Conservation (phyloP, 2,113 vertebrate genomes). For the Nasalis larvatus region DNA sequence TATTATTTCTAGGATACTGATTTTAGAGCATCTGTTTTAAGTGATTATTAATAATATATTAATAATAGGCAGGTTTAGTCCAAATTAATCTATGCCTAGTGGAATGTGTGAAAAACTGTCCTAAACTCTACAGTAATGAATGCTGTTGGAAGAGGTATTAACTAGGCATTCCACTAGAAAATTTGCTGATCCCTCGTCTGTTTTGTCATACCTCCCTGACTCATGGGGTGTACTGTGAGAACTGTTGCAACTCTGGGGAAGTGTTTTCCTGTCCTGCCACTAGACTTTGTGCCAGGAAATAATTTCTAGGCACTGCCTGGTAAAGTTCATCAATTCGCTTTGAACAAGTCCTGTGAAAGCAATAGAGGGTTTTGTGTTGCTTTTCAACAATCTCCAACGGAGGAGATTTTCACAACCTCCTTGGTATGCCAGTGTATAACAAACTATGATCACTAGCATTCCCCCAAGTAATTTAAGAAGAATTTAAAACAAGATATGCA, state of each 20-base stretch:
- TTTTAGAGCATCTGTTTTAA: neutral
- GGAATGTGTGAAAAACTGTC: neutral
- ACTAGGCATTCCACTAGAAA: neutral
- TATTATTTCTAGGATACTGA: neutral
- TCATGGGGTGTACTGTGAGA: neutral
- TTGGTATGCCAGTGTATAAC: slow-evolving; percentile 6
- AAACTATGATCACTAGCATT: neutral
- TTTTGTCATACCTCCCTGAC: neutral
- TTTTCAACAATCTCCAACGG: neutral
- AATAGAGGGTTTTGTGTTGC: neutral
- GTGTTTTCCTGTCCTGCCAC: neutral
- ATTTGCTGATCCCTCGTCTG: neutral
- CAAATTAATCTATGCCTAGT: neutral
- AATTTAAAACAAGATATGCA: neutral
- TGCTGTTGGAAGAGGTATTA: neutral
- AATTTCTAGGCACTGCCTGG: slow-evolving; percentile 47
- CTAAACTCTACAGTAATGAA: neutral
- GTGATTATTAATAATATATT: neutral
- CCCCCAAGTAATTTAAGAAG: neutral
- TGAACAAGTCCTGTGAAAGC: slow-evolving; percentile 10
- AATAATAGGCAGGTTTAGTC: neutral
- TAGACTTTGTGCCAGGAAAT: slow-evolving; percentile 13
- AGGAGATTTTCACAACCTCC: neutral
- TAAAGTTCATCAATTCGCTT: slow-evolving; percentile 31
- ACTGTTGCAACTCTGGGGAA: neutral